Evolutionary conservation across 2,113 vertebrate species (phyloP).

Genomic region (Rynchops niger): DNA sequence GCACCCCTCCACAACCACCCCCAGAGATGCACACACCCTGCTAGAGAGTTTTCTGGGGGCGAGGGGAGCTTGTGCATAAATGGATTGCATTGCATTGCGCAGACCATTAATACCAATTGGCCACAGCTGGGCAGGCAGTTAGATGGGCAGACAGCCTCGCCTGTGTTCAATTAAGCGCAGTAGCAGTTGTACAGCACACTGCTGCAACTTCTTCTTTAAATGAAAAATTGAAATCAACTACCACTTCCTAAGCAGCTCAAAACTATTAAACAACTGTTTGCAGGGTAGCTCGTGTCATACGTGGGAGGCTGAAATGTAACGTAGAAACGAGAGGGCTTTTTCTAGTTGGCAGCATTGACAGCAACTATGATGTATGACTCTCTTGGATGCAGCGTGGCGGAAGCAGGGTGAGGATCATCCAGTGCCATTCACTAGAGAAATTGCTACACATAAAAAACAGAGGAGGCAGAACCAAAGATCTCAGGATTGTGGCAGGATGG

Average conservation of each 20-base stretch:
- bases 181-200: neutral
- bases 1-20: neutral
- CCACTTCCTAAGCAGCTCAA: slow-evolving; percentile 43
- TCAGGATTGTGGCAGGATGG: neutral
- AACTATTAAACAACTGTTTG: slow-evolving; percentile 63
- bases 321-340: slow-evolving; percentile 47
- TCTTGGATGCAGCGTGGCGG: neutral
- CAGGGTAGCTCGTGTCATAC: slow-evolving; percentile 5
- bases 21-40: accelerated
- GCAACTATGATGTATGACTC: slow-evolving; percentile 28
- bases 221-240: slow-evolving; percentile 29
- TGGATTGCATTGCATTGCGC: neutral
- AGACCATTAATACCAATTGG: neutral
- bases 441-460: neutral
- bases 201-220: neutral
- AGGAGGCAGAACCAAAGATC: slow-evolving; percentile 3
- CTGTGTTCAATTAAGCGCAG: neutral
- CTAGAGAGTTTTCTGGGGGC: neutral
- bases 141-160: neutral
- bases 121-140: neutral
- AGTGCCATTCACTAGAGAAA: slow-evolving; percentile 9
- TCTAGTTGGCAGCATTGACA: slow-evolving; percentile 40
- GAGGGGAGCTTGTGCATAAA: neutral
- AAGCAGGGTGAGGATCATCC: slow-evolving; percentile 15
- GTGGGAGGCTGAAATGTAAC: slow-evolving; percentile 46